Percentiles rank a stretch among this genome's conserved stretches.
Conservation (phyloP, 2,113 vertebrate genomes). For the Phocoena phocoena region DNA sequence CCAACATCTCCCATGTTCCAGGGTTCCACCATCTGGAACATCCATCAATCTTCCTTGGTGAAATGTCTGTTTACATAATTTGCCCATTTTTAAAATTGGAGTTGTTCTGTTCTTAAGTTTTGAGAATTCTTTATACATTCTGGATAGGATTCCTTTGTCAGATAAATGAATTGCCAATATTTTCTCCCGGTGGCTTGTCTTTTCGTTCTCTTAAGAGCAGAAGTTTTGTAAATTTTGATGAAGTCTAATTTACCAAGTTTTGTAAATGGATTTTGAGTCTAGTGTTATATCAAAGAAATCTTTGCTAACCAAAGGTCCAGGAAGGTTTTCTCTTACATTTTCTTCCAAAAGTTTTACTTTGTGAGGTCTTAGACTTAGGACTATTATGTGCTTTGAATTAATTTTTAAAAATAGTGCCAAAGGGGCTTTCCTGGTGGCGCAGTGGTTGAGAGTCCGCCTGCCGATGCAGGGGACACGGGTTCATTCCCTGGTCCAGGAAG, state of each 20-base stretch:
- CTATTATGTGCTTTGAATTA: too few species aligned
- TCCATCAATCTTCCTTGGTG: fast-evolving
- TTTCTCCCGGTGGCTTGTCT: too few species aligned
- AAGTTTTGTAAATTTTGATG: neutral
- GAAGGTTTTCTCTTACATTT: neutral
- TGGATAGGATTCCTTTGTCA: neutral
- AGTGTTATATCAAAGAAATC: neutral
- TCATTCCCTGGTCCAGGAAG: too few species aligned
- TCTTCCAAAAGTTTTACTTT: too few species aligned
- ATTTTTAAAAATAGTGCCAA: neutral
- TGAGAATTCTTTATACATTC: neutral
- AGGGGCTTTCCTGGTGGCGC: too few species aligned
- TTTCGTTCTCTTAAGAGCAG: neutral
- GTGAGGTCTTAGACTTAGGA: neutral
- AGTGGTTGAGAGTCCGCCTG: too few species aligned
- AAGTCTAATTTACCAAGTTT: fast-evolving
- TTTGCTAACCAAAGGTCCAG: neutral
- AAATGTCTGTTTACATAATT: neutral
- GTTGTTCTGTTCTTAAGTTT: neutral
- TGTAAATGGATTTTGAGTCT: fast-evolving
- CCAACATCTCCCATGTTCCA: too few species aligned
- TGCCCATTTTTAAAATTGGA: neutral
- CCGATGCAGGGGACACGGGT: too few species aligned
- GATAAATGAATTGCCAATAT: fast-evolving
- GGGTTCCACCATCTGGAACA: too few species aligned